Evolutionary conservation across 2,113 vertebrate species (phyloP).

Genomic region (Solenodon paradoxus): DNA sequence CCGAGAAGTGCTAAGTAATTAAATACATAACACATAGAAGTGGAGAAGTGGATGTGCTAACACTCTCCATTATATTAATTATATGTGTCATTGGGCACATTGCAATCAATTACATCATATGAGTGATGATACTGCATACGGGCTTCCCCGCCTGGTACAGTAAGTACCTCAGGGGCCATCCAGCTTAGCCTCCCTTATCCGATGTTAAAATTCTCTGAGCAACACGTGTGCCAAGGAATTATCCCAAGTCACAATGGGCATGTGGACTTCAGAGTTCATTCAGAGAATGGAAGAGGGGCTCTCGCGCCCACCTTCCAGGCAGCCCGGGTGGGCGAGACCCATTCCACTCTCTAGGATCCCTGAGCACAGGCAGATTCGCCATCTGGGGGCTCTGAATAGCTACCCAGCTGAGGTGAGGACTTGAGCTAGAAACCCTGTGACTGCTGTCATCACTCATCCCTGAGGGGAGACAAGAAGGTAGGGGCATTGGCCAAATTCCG

Average conservation of each 20-base stretch:
- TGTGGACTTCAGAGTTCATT: not conserved
- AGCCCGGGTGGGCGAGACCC: not conserved
- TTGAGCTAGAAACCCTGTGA: not conserved
- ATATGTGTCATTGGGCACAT: not conserved
- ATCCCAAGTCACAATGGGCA: not conserved
- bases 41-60: not conserved
- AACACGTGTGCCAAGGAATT: not conserved
- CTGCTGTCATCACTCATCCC: not conserved
- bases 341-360: too few relatives aligned
- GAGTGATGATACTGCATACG: not conserved
- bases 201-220: not conserved
- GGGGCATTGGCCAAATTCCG: not conserved
- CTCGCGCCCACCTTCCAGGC: rapidly evolving
- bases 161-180: not conserved
- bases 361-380: not conserved
- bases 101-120: not conserved
- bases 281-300: too few relatives aligned
- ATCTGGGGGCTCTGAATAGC: not conserved
- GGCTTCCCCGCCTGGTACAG: not conserved
- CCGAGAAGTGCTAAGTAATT: not conserved
- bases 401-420: not conserved
- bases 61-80: not conserved
- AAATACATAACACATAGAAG: not conserved
- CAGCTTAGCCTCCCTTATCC: too few relatives aligned
- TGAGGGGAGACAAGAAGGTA: not conserved